These are phyloP conservation scores for Uloborus diversus DNA, from an alignment of 1,140 invertebrate genomes.

Conservation along the genomic window DNA sequence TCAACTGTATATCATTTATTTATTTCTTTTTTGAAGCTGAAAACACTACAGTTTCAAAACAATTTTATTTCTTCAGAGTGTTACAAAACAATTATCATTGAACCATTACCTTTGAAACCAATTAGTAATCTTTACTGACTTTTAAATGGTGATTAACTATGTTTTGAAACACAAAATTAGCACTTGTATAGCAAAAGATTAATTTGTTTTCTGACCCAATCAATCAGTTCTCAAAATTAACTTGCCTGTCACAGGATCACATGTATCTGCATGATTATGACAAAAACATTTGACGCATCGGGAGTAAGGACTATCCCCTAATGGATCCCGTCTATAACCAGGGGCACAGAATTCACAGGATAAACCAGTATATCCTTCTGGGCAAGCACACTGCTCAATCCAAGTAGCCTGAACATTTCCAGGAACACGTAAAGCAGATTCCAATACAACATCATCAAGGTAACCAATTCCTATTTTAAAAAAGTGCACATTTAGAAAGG, in stretches of 20 bases:
- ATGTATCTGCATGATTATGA: constrained; percentile 93
- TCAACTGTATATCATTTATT: too few species aligned
- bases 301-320: constrained; percentile 91
- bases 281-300: constrained; percentile 95
- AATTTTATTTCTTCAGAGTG: too few species aligned
- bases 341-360: constrained; percentile 96
- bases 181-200: too few species aligned
- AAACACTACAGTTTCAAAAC: too few species aligned
- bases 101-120: too few species aligned
- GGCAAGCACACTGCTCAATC: constrained; percentile 94
- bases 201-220: too few species aligned
- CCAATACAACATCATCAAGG: constrained; percentile 85
- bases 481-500: not conserved
- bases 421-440: constrained; percentile 83
- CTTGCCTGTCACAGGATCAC: constrained; percentile 89
- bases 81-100: too few species aligned
- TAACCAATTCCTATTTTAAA: constrained; percentile 80
- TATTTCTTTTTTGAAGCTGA: too few species aligned
- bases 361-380: constrained; percentile 86
- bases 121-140: too few species aligned
- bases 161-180: too few species aligned
- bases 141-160: too few species aligned
- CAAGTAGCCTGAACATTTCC: constrained; percentile 82
- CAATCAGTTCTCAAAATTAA: not conserved
- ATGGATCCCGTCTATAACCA: constrained; percentile 87